Percentiles rank a stretch among this genome's conserved stretches.
These are phyloP conservation scores for Andrena bucephala DNA, from an alignment of 2,888 invertebrate genomes.

Conservation along the genomic window DNA sequence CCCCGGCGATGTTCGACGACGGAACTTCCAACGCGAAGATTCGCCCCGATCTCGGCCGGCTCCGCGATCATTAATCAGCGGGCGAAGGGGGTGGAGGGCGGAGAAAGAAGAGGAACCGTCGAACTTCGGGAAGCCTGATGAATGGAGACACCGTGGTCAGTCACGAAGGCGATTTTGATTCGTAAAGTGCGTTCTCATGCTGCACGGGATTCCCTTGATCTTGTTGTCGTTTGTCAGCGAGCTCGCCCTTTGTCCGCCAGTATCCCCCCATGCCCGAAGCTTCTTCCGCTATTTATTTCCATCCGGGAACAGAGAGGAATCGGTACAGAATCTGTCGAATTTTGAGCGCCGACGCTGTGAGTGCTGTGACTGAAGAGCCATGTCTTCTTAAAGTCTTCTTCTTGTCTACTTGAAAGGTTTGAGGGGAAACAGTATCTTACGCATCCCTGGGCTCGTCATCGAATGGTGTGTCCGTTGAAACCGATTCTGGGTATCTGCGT, in stretches of 20 bases:
- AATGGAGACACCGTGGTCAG: slow-evolving; percentile 66
- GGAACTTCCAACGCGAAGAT: slow-evolving; percentile 43
- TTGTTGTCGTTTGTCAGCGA: slow-evolving; percentile 67
- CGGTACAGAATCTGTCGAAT: no score
- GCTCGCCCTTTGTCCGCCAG: not conserved
- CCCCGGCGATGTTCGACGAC: slow-evolving; percentile 37
- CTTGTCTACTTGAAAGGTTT: no score
- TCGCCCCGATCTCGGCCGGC: slow-evolving; percentile 33
- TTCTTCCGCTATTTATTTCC: not conserved
- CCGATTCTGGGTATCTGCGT: no score
- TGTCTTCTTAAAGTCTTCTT: no score
- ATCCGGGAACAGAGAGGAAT: not conserved
- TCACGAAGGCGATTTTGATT: slow-evolving; percentile 58
- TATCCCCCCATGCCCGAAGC: not conserved
- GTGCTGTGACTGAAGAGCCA: no score
- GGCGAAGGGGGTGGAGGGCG: slow-evolving; percentile 35
- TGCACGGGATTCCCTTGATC: slow-evolving; percentile 51
- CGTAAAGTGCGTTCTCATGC: slow-evolving; percentile 73
- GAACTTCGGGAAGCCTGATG: slow-evolving; percentile 64
- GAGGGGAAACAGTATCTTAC: no score
- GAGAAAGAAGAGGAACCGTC: slow-evolving; percentile 17
- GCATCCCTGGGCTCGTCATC: no score
- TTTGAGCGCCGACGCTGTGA: no score
- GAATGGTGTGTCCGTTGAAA: no score
- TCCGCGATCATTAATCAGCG: slow-evolving; percentile 70